phyloP scores from a whole-genome alignment of 2,888 invertebrate genomes.

The Temnothorax rugatulus region DNA sequence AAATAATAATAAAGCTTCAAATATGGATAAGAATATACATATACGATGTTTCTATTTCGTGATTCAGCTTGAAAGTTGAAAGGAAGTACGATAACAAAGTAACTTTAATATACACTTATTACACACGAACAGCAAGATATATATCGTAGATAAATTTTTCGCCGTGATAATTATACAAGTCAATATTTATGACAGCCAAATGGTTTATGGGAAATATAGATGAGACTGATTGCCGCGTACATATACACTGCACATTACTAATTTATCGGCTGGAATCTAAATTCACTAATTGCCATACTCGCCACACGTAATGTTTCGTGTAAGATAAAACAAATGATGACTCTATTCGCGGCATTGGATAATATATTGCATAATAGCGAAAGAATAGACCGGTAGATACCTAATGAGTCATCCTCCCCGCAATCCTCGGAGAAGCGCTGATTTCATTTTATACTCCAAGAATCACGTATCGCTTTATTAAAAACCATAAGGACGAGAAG shows the following conservation, averaged over 20 bases:
- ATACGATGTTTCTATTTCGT: not conserved
- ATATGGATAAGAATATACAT: not conserved
- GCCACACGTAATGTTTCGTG: constrained; percentile 72
- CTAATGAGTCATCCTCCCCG: not conserved
- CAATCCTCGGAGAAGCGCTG: not conserved
- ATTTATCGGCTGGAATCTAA: constrained; percentile 81
- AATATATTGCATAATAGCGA: not conserved
- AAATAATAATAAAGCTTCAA: not conserved
- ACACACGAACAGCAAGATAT: not conserved
- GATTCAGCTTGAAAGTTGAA: not conserved
- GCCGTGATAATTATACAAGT: constrained; percentile 18
- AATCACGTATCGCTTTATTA: not conserved
- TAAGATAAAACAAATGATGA: constrained; percentile 53
- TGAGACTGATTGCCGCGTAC: constrained; percentile 12
- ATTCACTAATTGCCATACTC: constrained; percentile 80
- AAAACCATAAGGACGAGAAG: not conserved
- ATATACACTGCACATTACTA: constrained; percentile 48
- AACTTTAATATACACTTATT: not conserved
- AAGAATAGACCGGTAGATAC: not conserved
- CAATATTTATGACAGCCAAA: constrained; percentile 26
- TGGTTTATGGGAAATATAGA: not conserved
- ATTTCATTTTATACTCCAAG: constrained; percentile 45
- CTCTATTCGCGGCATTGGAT: constrained; percentile 20
- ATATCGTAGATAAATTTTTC: constrained; percentile 26
- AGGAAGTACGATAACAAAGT: not conserved